A percentile compares a stretch with the other conserved stretches of the same genome.
Evolutionary conservation across 2,888 invertebrate species (phyloP).

Genomic region (Rhamphomyia laevipes): DNA sequence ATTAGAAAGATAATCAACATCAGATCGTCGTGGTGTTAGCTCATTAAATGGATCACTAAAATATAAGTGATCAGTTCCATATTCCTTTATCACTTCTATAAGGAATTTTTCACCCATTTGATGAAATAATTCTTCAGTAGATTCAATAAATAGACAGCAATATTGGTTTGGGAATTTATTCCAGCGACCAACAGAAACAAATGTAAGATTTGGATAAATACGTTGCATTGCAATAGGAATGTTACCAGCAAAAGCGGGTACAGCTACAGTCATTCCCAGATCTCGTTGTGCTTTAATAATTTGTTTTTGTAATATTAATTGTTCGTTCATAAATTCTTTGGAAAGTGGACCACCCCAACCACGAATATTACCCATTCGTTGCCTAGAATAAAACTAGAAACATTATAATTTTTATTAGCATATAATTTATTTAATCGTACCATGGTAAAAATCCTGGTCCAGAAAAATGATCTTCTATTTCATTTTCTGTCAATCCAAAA

Average conservation of each 20-base stretch:
- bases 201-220: too few relatives aligned
- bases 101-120: conserved; percentile 64
- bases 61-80: conserved; percentile 79
- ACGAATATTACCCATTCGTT: too few relatives aligned
- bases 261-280: too few relatives aligned
- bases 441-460: conserved; percentile 93
- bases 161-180: too few relatives aligned
- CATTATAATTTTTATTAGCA: background rate
- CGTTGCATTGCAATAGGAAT: too few relatives aligned
- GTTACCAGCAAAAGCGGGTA: too few relatives aligned
- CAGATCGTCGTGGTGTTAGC: conserved; percentile 53
- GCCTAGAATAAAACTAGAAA: too few relatives aligned
- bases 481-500: conserved; percentile 59
- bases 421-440: conserved; percentile 35
- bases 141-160: conserved; percentile 70
- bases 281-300: conserved; percentile 61
- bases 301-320: conserved; percentile 56
- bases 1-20: conserved; percentile 47
- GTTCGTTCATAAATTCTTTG: conserved; percentile 55
- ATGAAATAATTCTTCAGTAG: conserved; percentile 63
- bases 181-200: conserved; percentile 71
- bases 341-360: conserved; percentile 78
- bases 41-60: conserved; percentile 93
- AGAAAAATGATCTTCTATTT: conserved; percentile 71
- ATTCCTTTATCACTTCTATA: too few relatives aligned